Evolutionary conservation across 2,888 invertebrate species (phyloP).

Genomic region (Hypena proboscidalis): DNA sequence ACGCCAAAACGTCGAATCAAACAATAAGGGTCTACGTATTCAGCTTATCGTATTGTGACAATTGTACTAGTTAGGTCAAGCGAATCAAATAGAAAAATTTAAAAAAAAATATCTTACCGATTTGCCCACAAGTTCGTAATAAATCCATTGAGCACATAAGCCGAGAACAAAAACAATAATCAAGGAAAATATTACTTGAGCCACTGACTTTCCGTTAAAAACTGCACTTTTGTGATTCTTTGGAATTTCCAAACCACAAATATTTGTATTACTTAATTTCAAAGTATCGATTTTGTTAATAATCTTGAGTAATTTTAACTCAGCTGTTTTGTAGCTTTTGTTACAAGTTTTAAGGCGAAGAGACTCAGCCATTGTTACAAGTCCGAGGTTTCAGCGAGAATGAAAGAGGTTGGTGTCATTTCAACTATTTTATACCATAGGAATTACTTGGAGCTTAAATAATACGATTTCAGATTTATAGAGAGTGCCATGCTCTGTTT

Average conservation of each 20-base stretch:
- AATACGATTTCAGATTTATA: slow-evolving; percentile 25
- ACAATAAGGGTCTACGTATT: too few species aligned
- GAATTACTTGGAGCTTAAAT: slow-evolving; percentile 43
- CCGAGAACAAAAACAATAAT: slow-evolving; percentile 31
- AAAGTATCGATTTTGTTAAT: slow-evolving; percentile 64
- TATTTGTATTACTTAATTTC: slow-evolving; percentile 57
- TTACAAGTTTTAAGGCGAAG: slow-evolving; percentile 55
- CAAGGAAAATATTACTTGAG: slow-evolving; percentile 12
- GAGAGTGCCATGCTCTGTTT: slow-evolving; percentile 17
- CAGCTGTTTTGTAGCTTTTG: slow-evolving; percentile 69
- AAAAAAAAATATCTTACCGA: slow-evolving; percentile 45
- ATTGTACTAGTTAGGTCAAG: too few species aligned
- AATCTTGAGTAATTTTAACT: slow-evolving; percentile 68
- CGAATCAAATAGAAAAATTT: too few species aligned
- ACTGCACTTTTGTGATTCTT: slow-evolving; percentile 10
- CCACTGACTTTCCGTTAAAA: slow-evolving; percentile 13
- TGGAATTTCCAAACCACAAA: slow-evolving; percentile 54
- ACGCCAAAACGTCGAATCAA: too few species aligned
- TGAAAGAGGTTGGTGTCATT: slow-evolving; percentile 43
- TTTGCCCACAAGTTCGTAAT: slow-evolving; percentile 46
- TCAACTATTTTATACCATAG: slow-evolving; percentile 47
- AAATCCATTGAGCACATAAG: slow-evolving; percentile 47
- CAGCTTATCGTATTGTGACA: too few species aligned
- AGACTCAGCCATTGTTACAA: slow-evolving; percentile 54
- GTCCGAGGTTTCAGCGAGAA: slow-evolving; percentile 26